These are phyloP conservation scores for Rhadina sibilatrix DNA, from an alignment of 2,113 vertebrate species.

Conservation along the genomic window DNA sequence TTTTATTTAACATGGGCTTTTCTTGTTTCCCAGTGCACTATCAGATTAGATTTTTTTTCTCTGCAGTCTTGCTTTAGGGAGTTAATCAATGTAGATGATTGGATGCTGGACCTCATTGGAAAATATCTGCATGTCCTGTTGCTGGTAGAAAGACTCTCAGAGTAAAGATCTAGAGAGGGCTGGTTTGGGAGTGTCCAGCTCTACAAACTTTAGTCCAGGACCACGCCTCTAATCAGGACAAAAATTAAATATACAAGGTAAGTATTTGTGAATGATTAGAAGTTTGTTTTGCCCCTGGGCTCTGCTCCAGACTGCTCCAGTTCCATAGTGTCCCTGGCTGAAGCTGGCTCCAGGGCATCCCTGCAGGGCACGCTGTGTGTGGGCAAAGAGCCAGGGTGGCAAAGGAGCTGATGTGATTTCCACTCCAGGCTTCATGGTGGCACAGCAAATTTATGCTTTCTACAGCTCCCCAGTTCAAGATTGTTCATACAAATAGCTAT, in stretches of 20 bases:
- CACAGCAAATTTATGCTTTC: background rate
- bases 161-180: background rate
- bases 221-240: background rate
- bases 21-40: background rate
- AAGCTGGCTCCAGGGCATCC: background rate
- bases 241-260: background rate
- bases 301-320: background rate
- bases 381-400: too few species aligned
- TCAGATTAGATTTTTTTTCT: background rate
- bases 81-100: background rate
- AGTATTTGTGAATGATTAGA: background rate
- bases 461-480: background rate
- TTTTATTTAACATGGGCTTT: background rate
- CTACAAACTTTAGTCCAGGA: too few species aligned
- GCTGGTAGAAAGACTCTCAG: background rate
- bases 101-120: background rate
- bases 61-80: background rate
- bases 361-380: background rate
- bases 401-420: background rate
- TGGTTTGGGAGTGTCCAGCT: background rate
- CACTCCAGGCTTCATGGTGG: background rate
- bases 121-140: fast-evolving
- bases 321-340: background rate
- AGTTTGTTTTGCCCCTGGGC: background rate
- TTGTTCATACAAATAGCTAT: background rate